Evolutionary conservation across 2,888 invertebrate genomes (phyloP), one percentile per base, ranked within the genome.

Genomic region (Ptilodon capucinus): DNA sequence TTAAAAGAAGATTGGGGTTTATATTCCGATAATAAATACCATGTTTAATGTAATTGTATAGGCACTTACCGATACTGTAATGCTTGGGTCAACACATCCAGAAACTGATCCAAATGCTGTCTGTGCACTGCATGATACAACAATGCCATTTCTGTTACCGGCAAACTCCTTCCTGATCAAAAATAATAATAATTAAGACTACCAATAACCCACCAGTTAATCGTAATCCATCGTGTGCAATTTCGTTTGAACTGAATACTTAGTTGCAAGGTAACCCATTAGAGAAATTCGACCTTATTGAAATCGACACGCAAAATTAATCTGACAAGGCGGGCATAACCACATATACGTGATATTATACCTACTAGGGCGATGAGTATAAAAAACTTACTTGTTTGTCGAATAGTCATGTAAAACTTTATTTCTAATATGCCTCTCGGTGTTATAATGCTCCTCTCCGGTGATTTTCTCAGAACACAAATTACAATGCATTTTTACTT

Each of bases 21-120:
- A n/a, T n/a, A n/a, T n/a, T n/a, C n/a, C n/a, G n/a, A n/a, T n/a
- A n/a, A n/a, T n/a, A n/a, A n/a, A n/a, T n/a, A n/a, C n/a, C n/a
- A n/a, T n/a, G n/a, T n/a, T n/a, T n/a, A n/a, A n/a, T n/a, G n/a
- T n/a, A n/a, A n/a, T 0, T n/a, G 39, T 43, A 14, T 41, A 8
- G 23, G n/a, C n/a, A 68, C 72, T 71, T 60, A 74, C 73, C 6
- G 71, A 69, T 43, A 73, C 53, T 36, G 53, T 54, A 21, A 68
- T 54, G 51, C 60, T 68, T 4, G 54, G 47, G 11, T 54, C 44
- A 6, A 32, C 43, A 39, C 44, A 46, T 13, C 57, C 42, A 4
- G 40, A 2, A 18, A 47, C 17, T 0, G 39, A 28, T 9, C 43
- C 23, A 39, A 52, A 53, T 38, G 56, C 53, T 16, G 68, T 59